Conservation (phyloP, 2,888 invertebrate genomes). For the Himalopsyche tibetana region DNA sequence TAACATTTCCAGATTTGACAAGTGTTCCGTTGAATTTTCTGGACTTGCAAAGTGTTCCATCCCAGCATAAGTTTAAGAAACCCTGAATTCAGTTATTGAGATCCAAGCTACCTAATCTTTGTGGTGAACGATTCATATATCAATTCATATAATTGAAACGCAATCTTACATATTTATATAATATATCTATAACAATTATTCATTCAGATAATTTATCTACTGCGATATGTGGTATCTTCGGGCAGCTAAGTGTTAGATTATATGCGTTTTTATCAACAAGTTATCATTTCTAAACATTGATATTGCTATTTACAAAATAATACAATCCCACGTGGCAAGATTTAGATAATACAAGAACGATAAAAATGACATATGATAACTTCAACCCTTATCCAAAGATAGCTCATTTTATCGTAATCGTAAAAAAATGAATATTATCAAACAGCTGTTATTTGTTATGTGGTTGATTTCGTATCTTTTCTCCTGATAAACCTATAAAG, state of each 20-base stretch:
- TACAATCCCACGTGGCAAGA: neutral
- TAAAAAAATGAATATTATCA: neutral
- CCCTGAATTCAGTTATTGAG: no score
- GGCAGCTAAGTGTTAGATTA: neutral
- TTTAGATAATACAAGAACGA: neutral
- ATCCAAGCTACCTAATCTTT: no score
- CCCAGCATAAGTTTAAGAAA: no score
- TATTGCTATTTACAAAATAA: neutral
- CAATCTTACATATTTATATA: no score
- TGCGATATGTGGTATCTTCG: constrained; percentile 38
- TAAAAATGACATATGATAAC: neutral
- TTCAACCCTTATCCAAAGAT: constrained; percentile 21
- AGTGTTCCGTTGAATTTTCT: no score
- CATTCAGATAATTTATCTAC: constrained; percentile 47
- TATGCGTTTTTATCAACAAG: constrained; percentile 44
- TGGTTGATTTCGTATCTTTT: neutral
- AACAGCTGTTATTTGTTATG: neutral
- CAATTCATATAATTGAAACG: no score
- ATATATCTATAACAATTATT: neutral
- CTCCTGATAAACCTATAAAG: no score
- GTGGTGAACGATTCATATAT: no score
- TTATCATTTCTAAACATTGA: neutral
- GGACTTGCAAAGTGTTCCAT: no score
- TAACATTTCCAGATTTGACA: no score
- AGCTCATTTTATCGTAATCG: neutral